Evolutionary conservation across 2,888 invertebrate genomes (phyloP), one percentile per base, ranked within the genome.

Genomic region (Philhelius pedissequus): DNA sequence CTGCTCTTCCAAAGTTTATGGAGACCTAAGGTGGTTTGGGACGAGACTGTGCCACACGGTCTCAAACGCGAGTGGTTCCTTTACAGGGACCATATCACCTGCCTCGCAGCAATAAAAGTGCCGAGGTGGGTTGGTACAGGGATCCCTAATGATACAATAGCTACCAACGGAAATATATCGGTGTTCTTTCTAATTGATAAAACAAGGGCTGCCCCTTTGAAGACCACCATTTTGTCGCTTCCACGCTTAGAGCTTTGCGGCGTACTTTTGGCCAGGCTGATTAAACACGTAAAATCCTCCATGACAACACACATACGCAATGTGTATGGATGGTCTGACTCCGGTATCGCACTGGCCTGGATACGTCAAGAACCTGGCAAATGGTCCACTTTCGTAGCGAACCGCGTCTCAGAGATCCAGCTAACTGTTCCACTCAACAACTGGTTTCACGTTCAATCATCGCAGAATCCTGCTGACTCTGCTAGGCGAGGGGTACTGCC

Each of bases 381-480:
- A n/a, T 43, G 45, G 43, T 18, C 3, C 1, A 60, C 76, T 9
- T 76, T 76, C 8, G 66, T 66, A 1, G 30, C 27, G 0, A 69
- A 76, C 25, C 69, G 60, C 20, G 66, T 66, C 1, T 66, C 75
- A 4, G 32, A 25, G 3, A 68, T 75, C 1, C 66, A 75, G 8
- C 7, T 68, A 25, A 13, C 40, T 4, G n/a, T 66, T 18, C 48
- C 45, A 4, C 7, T 56, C 50, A 66, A 58, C n/a, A 15, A 43
- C 8, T 43, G 18, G 40, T 75, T 68, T 4, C 48, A 75, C n/a
- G 66, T 66, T 0, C 25, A 48, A 48, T 71, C 71, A 3, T 25
- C 60, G 0, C 15, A 50, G 11, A 71, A 18, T 3, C 40, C 71
- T 3, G 71, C 60, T 13, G 60, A 71, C 32, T 71, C 35, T 50